Base-by-base conservation (phyloP, 1,140 invertebrate genomes). In the Nasonia longicornis region DNA sequence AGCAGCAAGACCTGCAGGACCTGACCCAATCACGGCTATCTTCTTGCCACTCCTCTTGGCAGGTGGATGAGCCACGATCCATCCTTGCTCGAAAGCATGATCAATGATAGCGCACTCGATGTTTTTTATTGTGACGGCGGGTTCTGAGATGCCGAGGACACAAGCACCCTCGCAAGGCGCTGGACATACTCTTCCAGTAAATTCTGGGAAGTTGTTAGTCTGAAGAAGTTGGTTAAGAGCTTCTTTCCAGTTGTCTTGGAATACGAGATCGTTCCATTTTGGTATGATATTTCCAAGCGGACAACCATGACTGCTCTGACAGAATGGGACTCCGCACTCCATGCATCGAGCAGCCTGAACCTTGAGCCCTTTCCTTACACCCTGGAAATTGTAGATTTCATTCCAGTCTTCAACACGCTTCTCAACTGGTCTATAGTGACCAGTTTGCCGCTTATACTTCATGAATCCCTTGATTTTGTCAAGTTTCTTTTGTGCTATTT, bases 201-300 rank as follows among this genome's bases (percentile, higher is more conserved):
- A 99, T 91, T 99, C 98, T 66, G 98, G 98, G 91, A 99, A 99
- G 88, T 99, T 99, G 88, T 99, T 99, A 2, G 98, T 99, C 90
- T 99, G 98, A 79, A 99, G 91, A 38, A 99, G 92, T 86, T 99
- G 97, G 84, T 96, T 94, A 1, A 99, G 91, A n/a, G 99, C 99
- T 89, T 99, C 97, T 82, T 96, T 94, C 98, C 98, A 99, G 87
- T 99, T 96, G 74, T 96, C 95, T 83, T 96, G 94, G 91, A 96
- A 99, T 3, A 99, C 93, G 0, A 99, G 93, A 90, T 99, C 97
- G 91, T 99, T 99, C 97, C 98, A 99, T 91, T 99, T 99, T 31
- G 98, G 98, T 87, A 99, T 99, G 80, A 99, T 98, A 89, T 99
- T 99, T 67, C 97, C 98, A 20, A 99, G 93, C 2, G 98, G 98